Evolutionary conservation across 2,113 vertebrate species (phyloP), one percentile per base, ranked within the genome.

Genomic region (Orientallactaga bullata): DNA sequence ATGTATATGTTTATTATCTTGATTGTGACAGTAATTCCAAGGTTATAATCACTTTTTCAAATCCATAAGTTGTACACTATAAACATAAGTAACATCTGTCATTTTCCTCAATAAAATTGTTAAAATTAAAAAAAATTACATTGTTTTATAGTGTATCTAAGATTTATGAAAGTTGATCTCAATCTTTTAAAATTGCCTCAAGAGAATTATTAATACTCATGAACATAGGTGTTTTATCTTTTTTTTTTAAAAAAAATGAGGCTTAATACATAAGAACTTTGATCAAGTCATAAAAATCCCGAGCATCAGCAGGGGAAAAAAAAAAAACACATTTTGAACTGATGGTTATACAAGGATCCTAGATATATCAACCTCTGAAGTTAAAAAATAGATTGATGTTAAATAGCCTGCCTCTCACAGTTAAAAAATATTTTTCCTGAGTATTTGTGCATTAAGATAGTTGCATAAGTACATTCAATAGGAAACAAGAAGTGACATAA

Each of bases 221-320:
- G 73, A 87, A 5, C 15, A 17, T 11, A 73, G 58, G 1, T 68
- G 72, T 87, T 18, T 94, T 81, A 88, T 55, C 35, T 60, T 24
- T 3, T 76, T 76, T 88, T 79, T 91, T 83, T 4, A 88, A 24
- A 60, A 87, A 94, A 94, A 91, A 91, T 12, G 16, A 88, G 47
- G 90, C 4, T 68, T 35, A 92, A 95, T 65, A 79, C n/a, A 60
- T n/a, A 81, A 37, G 9, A 91, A 73, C 81, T 47, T 94, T 85
- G 9, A 3, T 55, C 28, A 86, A 86, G 66, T 86, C 32, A 86
- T 74, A 86, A 92, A 95, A 87, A 72, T 92, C 21, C 4, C 28
- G 66, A 77, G 0, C 55, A 24, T 3, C 7, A 18, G 60, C 7
- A 18, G 60, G 26, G 37, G 23, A 61, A 16, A 11, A 55, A 21